Evolutionary conservation across 2,113 vertebrate species (phyloP).

Genomic region (Boleophthalmus pectinirostris): DNA sequence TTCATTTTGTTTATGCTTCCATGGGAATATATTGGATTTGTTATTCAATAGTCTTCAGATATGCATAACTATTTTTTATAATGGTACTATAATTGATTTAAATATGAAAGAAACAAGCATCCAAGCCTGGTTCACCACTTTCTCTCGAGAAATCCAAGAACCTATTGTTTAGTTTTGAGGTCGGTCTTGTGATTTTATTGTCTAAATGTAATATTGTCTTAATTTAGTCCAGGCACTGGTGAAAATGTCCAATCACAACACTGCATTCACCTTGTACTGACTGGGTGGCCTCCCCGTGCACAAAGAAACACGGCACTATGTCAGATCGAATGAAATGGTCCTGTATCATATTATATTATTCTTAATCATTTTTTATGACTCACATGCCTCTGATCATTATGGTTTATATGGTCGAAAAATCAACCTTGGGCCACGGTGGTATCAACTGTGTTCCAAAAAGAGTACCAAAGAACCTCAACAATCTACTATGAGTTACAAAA

Average conservation of each 20-base stretch:
- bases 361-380: slow-evolving; percentile 42
- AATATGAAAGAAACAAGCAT: background rate
- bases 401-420: slow-evolving; percentile 41
- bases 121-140: background rate
- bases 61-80: too few relatives aligned
- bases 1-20: background rate
- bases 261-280: slow-evolving; percentile 11
- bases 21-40: background rate
- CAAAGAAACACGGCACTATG: slow-evolving; percentile 8
- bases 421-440: slow-evolving; percentile 30
- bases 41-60: background rate
- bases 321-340: slow-evolving; percentile 21
- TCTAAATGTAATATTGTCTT: background rate
- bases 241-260: slow-evolving; percentile 15
- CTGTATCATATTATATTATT: slow-evolving; percentile 35
- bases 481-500: slow-evolving; percentile 54
- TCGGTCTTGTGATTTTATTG: background rate
- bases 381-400: slow-evolving; percentile 34
- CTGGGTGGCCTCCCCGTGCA: slow-evolving; percentile 32
- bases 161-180: slow-evolving; percentile 8
- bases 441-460: slow-evolving; percentile 45
- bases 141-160: background rate
- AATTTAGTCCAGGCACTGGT: background rate
- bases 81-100: background rate
- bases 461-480: slow-evolving; percentile 51